A percentile compares a stretch with the other conserved stretches of the same genome.
Evolutionary conservation across 2,797 vertebrate species (phyloP).

Genomic region (Urosaurus nigricauda): DNA sequence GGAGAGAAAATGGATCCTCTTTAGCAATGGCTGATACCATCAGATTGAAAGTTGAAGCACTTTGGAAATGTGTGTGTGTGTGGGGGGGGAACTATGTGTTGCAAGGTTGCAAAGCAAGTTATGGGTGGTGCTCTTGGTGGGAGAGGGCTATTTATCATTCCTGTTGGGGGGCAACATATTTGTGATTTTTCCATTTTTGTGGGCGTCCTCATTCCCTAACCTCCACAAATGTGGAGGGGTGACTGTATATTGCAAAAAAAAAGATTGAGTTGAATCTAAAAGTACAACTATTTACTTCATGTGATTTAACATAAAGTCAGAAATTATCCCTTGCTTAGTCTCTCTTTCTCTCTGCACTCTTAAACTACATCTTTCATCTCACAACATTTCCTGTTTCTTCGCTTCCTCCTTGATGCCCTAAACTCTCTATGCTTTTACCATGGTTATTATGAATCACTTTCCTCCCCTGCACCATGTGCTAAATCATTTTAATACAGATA

Average conservation of each 20-base stretch:
- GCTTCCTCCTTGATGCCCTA: slow-evolving; percentile 59
- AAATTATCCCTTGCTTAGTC: background rate
- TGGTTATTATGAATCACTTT: slow-evolving; percentile 62
- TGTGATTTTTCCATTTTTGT: too few relatives aligned
- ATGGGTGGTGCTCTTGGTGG: too few relatives aligned
- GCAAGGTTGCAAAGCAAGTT: too few relatives aligned
- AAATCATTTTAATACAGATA: slow-evolving; percentile 69
- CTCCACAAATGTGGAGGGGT: too few relatives aligned
- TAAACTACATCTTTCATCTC: slow-evolving; percentile 33
- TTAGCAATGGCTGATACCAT: too few relatives aligned
- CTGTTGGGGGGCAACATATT: too few relatives aligned
- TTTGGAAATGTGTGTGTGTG: too few relatives aligned
- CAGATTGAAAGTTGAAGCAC: too few relatives aligned
- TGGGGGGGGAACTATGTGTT: too few relatives aligned
- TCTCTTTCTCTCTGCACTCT: background rate
- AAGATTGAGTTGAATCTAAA: slow-evolving; percentile 18
- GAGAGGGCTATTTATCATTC: too few relatives aligned
- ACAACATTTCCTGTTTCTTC: slow-evolving; percentile 51
- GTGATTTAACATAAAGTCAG: slow-evolving; percentile 53
- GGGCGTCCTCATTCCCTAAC: too few relatives aligned
- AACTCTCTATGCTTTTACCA: slow-evolving; percentile 64
- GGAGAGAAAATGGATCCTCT: too few relatives aligned
- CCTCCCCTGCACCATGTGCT: slow-evolving; percentile 47
- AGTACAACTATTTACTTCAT: slow-evolving; percentile 44
- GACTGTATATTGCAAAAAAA: background rate